Evolutionary conservation across 2,113 vertebrate species (phyloP).

Genomic region (Dasyprocta punctata): DNA sequence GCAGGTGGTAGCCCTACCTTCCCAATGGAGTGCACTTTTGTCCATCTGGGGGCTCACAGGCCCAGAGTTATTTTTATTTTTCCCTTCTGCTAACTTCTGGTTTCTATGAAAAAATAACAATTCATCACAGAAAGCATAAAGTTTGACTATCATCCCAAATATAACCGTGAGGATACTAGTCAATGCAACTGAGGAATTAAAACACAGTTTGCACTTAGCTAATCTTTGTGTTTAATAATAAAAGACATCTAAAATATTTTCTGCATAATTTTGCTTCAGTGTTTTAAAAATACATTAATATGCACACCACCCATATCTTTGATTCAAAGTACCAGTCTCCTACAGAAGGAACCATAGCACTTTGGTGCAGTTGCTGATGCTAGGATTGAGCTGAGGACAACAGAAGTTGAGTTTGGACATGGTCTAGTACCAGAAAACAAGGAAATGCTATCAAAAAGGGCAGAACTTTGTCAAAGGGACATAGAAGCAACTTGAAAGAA

Average conservation of each 20-base stretch:
- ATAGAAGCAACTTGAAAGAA: background rate
- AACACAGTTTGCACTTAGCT: conserved; percentile 22
- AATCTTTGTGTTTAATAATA: background rate
- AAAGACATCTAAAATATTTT: background rate
- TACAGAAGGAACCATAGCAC: background rate
- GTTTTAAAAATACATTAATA: background rate
- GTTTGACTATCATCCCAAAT: background rate
- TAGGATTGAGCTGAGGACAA: background rate
- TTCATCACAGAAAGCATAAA: conserved; percentile 22
- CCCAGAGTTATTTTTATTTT: background rate
- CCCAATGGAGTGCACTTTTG: background rate
- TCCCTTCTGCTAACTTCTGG: background rate
- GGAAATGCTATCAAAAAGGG: background rate
- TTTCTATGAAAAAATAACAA: conserved; percentile 12
- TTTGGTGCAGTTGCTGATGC: background rate
- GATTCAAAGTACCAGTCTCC: background rate
- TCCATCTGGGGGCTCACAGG: background rate
- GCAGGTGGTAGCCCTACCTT: background rate
- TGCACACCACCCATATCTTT: background rate
- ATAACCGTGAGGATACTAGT: background rate
- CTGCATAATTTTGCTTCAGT: background rate
- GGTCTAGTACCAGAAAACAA: background rate
- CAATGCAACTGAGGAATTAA: background rate
- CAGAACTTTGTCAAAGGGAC: background rate
- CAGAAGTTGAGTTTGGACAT: background rate